phyloP scores from a whole-genome alignment of 2,113 vertebrate species.

The Mastomys natalensis region DNA sequence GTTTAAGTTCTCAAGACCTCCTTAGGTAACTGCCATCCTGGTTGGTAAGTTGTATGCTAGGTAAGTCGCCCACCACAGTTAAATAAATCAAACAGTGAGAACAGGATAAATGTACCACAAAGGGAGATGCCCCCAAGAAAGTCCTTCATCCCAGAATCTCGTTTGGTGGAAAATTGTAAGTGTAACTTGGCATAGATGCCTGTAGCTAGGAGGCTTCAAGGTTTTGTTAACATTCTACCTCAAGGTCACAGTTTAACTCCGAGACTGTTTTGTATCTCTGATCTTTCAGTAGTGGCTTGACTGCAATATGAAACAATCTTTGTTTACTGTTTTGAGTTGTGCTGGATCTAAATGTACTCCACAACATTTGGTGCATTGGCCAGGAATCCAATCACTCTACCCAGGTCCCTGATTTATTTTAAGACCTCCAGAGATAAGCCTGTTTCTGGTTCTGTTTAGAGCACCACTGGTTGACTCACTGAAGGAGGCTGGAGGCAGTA shows the following conservation, averaged over 20 bases:
- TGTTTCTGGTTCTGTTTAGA: background rate
- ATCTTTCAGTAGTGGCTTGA: background rate
- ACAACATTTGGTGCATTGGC: background rate
- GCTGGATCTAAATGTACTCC: background rate
- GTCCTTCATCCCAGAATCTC: background rate
- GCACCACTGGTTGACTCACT: background rate
- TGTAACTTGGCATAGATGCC: background rate
- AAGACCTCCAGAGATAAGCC: background rate
- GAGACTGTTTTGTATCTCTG: background rate
- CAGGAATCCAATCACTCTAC: background rate
- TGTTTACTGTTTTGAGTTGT: background rate
- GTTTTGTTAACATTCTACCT: background rate
- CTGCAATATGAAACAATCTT: background rate
- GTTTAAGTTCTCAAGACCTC: background rate
- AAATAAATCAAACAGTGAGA: background rate
- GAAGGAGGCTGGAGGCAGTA: background rate
- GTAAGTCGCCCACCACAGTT: background rate
- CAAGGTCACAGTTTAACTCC: background rate
- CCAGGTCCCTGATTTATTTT: background rate
- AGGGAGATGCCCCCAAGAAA: background rate
- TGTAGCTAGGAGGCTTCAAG: background rate
- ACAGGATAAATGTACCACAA: background rate
- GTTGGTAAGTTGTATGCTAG: background rate
- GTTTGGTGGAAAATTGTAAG: background rate
- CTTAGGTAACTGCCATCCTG: background rate